phyloP scores from a whole-genome alignment of 2,113 vertebrate genomes.

The Panthera uncia region DNA sequence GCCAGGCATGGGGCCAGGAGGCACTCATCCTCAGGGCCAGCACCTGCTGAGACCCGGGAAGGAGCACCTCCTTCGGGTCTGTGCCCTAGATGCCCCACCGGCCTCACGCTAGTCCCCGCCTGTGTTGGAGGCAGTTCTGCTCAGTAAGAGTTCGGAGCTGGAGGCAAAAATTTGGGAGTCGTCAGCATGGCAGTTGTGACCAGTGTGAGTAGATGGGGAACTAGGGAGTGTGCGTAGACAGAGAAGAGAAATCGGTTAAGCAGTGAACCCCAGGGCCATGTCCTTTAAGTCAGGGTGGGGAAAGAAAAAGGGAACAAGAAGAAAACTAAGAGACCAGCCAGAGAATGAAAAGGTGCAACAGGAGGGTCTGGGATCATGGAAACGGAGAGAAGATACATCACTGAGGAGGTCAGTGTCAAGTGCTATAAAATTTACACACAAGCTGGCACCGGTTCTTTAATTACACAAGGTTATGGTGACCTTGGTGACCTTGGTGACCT shows the following conservation, averaged over 20 bases:
- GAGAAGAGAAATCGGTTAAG: not conserved
- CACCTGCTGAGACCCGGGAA: not conserved
- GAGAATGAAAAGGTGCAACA: not conserved
- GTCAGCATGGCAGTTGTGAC: not conserved
- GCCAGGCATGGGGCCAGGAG: too few species aligned
- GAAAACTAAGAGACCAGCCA: not conserved
- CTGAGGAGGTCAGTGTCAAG: not conserved
- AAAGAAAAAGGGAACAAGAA: not conserved
- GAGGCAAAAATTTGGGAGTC: not conserved
- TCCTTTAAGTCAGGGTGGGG: not conserved
- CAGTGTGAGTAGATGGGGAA: not conserved
- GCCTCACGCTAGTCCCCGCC: not conserved
- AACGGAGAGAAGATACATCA: not conserved
- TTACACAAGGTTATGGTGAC: not conserved
- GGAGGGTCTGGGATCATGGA: not conserved
- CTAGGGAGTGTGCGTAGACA: not conserved
- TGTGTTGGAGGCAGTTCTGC: not conserved
- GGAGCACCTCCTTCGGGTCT: too few species aligned
- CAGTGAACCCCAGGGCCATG: not conserved
- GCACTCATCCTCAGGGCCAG: not conserved
- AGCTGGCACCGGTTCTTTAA: not conserved
- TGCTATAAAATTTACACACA: not conserved
- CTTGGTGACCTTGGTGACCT: not conserved
- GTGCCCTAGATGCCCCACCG: not conserved
- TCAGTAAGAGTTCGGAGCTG: not conserved